Percentiles rank a stretch among this genome's conserved stretches.
Conservation (phyloP, 1,140 invertebrate species). For the Drosophila nigromelanica region DNA sequence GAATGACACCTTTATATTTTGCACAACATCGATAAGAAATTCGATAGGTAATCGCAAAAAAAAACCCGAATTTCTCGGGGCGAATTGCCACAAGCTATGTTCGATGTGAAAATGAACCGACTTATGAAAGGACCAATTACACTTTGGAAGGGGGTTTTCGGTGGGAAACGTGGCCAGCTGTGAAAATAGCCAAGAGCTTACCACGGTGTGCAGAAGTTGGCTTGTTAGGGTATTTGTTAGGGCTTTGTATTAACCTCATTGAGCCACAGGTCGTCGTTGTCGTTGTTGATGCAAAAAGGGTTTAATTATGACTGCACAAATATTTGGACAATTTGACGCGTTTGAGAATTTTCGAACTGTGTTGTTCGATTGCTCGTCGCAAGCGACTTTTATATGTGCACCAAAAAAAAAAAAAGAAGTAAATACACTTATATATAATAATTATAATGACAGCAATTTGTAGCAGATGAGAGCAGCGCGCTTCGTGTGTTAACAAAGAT, state of each 20-base stretch:
- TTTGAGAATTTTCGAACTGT: constrained; percentile 17
- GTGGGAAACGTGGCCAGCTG: constrained; percentile 65
- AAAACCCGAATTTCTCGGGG: too few relatives aligned
- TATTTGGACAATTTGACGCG: constrained; percentile 38
- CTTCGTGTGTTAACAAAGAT: constrained; percentile 40
- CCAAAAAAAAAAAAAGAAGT: not conserved
- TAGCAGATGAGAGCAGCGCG: constrained; percentile 3
- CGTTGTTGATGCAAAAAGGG: constrained; percentile 27
- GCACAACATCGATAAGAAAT: too few relatives aligned
- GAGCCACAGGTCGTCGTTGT: constrained; percentile 44
- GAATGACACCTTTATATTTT: too few relatives aligned
- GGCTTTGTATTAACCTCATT: constrained; percentile 30
- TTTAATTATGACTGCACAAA: constrained; percentile 54
- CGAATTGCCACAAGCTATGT: too few relatives aligned
- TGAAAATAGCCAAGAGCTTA: constrained; percentile 38
- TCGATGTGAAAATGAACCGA: constrained; percentile 31
- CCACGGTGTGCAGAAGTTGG: not conserved
- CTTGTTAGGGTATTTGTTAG: not conserved
- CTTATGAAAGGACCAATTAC: constrained; percentile 25
- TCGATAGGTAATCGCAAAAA: not conserved
- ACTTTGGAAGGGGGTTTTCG: not conserved
- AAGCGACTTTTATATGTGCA: constrained; percentile 2
- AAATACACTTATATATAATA: not conserved
- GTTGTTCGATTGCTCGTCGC: constrained; percentile 1
- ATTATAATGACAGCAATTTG: constrained; percentile 38